Base-by-base conservation (phyloP, 2,113 vertebrate genomes). In the Hypomesus transpacificus region DNA sequence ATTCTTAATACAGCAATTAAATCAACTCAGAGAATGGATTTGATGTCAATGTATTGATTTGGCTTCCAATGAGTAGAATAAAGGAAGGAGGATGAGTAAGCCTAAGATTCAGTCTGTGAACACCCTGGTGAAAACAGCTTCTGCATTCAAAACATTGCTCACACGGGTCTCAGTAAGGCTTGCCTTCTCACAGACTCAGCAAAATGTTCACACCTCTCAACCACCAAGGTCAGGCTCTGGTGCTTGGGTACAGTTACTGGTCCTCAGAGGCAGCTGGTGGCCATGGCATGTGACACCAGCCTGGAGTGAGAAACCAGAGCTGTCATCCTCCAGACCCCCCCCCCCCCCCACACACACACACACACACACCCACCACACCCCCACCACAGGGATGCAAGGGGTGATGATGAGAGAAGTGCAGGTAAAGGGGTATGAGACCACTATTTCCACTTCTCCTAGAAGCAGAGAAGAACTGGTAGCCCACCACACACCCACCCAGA, bases 241-340 rank as follows among this genome's bases (percentile, higher is more conserved):
- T 63, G 51, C 20, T 26, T 21, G 22, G 67, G 70, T 64, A 60
- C 60, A 68, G 51, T 73, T 20, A 54, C 57, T 57, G 51, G 74
- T 69, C 57, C 58, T 80, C 22, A 63, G 52, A 56, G 68, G 56
- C 51, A 51, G 14, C 18, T 31, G 57, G 26, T 65, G 58, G 46
- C 62, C 20, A 0, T 2, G 64, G 69, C 60, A 84, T 71, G 74
- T 77, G 78, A 81, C 74, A 70, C 74, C 74, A 39, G 1, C 31
- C 34, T 22, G 7, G 62, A 4, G 50, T 24, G 20, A 66, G 39
- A 66, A 66, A 64, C 31, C 26, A 20, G n/a, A 64, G 31, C 61
- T 5, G 56, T 18, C 56, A 2, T 9, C 18, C 56, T 20, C 56
- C 56, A 20, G 56, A 58, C 17, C 3, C 14, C 31, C 31, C 31